Evolutionary conservation across 2,888 invertebrate genomes (phyloP), one percentile per base, ranked within the genome.

Genomic region (Plusia festucae): DNA sequence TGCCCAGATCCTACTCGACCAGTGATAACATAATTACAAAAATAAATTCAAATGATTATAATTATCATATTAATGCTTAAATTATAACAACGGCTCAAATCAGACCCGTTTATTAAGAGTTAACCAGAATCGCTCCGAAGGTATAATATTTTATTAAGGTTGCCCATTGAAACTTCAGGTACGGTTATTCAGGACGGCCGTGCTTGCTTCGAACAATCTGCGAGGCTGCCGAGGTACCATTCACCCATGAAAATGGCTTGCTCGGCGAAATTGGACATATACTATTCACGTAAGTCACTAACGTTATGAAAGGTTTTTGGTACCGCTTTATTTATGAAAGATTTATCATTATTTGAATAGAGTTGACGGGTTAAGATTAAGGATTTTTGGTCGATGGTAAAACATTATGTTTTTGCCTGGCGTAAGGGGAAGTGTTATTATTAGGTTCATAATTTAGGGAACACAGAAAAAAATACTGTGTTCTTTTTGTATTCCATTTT

Each of bases 141-240:
- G 79, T 78, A 82, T 79, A 84, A 85, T 86, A 84, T 83, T 83
- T 81, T 82, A 85, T 80, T 80, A 79, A 82, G 75, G 70, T 70
- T 65, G 59, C 77, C 76, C 74, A 83, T 85, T 84, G 78, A 81
- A 85, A 86, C 78, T 90, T 70, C 87, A 97, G 97, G 83, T 95
- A 96, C 80, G 96, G 96, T 15, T 95, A 96, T 77, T 94, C 96
- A 61, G 97, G 97, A 7, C 96, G 96, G 74, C 96, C 96, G 44
- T 98, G 98, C 90, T 88, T 98, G 78, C 91, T 98, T 73, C 96
- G 97, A 79, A 96, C 97, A 76, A 97, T 98, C 86, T 98, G 98
- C 86, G 97, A 98, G 88, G 96, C 97, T 30, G 96, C 97, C 0
- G 96, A 96, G 79, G 93, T 96, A 69, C 96, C 97, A 58, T 96